A percentile compares a stretch with the other conserved stretches of the same genome.
phyloP scores from a whole-genome alignment of 2,113 vertebrate species.

The Catharus fuscescens region DNA sequence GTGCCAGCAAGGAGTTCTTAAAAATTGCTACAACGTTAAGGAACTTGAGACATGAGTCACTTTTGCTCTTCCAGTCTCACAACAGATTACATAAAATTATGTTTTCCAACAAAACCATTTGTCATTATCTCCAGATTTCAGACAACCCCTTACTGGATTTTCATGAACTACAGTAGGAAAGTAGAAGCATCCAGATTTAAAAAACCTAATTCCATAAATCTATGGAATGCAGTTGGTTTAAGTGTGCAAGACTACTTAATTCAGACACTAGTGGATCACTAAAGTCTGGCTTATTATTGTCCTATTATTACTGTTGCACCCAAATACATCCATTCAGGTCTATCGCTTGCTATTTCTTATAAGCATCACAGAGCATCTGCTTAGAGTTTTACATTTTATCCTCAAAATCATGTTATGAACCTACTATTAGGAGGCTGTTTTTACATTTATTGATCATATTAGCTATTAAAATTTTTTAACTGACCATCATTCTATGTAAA shows the following conservation, averaged over 20 bases:
- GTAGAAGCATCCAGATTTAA: neutral
- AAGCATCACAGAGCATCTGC: neutral
- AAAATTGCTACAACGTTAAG: fast-evolving
- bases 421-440: neutral
- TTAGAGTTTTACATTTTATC: neutral
- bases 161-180: neutral
- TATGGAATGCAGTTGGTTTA: neutral
- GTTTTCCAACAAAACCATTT: neutral
- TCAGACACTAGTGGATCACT: neutral
- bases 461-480: neutral
- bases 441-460: neutral
- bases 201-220: neutral
- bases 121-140: neutral
- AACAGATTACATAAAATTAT: neutral
- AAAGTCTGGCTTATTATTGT: neutral
- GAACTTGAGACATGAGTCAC: neutral
- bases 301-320: neutral
- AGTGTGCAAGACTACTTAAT: neutral
- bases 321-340: neutral
- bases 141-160: neutral
- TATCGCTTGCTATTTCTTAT: neutral
- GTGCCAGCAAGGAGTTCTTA: neutral
- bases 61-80: neutral
- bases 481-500: neutral
- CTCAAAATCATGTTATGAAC: neutral